Base-by-base conservation (phyloP, 2,888 invertebrate genomes). In the Epinotia brunnichana region DNA sequence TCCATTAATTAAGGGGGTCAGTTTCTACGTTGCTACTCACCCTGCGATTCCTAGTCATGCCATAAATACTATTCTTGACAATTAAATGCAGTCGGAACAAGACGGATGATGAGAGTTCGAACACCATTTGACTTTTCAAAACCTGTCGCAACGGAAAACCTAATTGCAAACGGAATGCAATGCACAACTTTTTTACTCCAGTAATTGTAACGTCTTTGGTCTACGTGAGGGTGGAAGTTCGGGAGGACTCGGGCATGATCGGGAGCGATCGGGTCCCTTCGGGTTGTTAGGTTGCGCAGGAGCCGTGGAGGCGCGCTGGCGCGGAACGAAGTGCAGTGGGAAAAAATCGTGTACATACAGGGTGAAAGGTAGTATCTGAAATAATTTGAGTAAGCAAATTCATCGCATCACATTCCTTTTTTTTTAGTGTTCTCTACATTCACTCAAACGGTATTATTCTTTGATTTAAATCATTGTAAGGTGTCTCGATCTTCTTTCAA, bases 261-360 rank as follows among this genome's bases (percentile, higher is more conserved):
- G 48, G 48, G n/a, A 7, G 48, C n/a, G 15, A 79, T 78, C 75
- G 76, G 63, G 59, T 64, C 29, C 77, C 75, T 80, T 77, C 75
- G 76, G 76, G 76, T 82, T 81, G 88, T 91, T 90, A 90, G 83
- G 84, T 82, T 79, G 87, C 69, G 75, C 89, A 89, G 85, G 84
- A 79, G 84, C 87, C 91, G 90, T 90, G 87, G 82, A 81, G 79
- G 78, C 77, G 83, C 84, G 82, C 77, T 83, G 80, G 85, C 74
- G 87, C 84, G 85, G 87, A 90, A 91, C 90, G 75, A 24, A 61
- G 0, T 41, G 13, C 9, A 24, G 7, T 1, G 13, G 17, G 57
- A 44, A 67, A 67, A 67, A 29, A 24, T n/a, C 17, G 44, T 53
- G 41, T 41, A 5, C 21, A 41, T 56, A n/a, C 54, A 56, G 10